Percentiles rank a stretch among this genome's conserved stretches.
Conservation (phyloP, 2,113 vertebrate genomes). For the Myiagra hebetior region DNA sequence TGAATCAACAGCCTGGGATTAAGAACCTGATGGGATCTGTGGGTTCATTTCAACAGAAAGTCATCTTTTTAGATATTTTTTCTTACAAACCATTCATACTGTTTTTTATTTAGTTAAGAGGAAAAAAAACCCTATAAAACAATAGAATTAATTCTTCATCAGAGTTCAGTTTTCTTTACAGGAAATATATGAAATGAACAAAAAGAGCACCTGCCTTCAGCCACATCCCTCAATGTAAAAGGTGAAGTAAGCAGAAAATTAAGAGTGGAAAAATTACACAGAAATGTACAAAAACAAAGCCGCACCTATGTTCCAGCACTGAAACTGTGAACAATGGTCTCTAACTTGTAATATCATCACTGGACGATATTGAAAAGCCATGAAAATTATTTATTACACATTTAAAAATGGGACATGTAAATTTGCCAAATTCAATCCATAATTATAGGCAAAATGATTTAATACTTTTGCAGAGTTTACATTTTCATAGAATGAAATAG, state of each 20-base stretch:
- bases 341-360: background rate
- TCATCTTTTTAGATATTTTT: background rate
- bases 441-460: background rate
- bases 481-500: background rate
- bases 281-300: background rate
- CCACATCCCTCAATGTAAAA: background rate
- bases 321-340: background rate
- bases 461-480: background rate
- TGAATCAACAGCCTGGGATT: background rate
- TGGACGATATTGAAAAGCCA: background rate
- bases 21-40: background rate
- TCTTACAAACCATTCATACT: background rate
- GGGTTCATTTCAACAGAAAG: background rate
- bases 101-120: background rate
- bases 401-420: background rate
- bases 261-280: background rate
- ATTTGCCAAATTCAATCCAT: background rate
- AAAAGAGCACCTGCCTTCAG: background rate
- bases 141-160: background rate
- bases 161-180: background rate
- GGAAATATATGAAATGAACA: background rate
- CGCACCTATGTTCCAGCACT: background rate
- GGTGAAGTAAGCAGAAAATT: background rate
- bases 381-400: background rate
- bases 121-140: background rate